Base-by-base conservation (phyloP, 1,140 invertebrate genomes). In the Drosophila pseudoobscura region DNA sequence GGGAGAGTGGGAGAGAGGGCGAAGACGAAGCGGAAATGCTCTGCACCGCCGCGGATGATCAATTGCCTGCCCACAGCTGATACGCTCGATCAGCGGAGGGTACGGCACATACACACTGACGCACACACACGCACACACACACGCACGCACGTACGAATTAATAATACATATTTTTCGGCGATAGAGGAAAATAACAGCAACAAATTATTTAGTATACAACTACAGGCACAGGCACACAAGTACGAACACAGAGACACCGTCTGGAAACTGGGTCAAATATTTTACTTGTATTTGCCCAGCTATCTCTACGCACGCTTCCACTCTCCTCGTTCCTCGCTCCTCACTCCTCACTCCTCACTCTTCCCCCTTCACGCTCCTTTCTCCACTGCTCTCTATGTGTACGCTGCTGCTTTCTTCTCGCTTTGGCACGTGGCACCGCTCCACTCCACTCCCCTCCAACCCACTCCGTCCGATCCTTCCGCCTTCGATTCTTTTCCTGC, bases 181-280 rank as follows among this genome's bases (percentile, higher is more conserved):
- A 65, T 84, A 80, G 63, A 78, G 71, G 44, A 57, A 75, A 26
- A 26, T 26, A 26, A 26, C 35, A 39, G 1, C 35, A 54, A 58
- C 41, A 58, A 64, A 64, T 55, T 79, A 75, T 79, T 35, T 35
- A 35, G 31, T 35, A 9, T 11, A 39, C 35, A 39, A 4, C 35
- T 3, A 13, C 11, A 39, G 3, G 11, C 11, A 13, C 11, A 39
- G 3, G 11, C 11, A 70, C 59, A 71, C 70, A 71, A 46, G 65
- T 53, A 52, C 65, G 41, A 60, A 39, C 35, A 69, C 35, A 69
- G 63, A 76, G 54, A 60, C 75, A 52, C 59, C 50, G 65, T 52
- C 62, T 53, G 76, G 78, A 84, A 85, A 87, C 78, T 85, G 75
- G 82, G 82, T 85, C 82, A 85, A 85, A 78, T 75, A 87, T 85